These are phyloP conservation scores for Cephalopholis sonnerati DNA, from an alignment of 2,113 vertebrate species.

Conservation along the genomic window DNA sequence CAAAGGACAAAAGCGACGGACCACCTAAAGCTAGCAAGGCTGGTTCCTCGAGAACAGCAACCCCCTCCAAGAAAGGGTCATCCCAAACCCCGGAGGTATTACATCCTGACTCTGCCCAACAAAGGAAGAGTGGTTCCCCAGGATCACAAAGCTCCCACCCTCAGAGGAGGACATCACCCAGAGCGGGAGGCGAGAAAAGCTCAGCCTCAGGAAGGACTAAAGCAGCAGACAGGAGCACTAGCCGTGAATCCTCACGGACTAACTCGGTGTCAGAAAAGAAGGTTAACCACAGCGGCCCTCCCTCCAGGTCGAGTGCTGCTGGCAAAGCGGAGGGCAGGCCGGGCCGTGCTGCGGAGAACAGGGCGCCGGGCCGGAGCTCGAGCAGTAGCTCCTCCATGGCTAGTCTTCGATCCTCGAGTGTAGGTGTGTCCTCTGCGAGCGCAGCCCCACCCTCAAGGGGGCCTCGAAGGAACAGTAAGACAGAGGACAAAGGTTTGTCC, in stretches of 20 bases:
- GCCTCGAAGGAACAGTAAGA: slow-evolving; percentile 91
- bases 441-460: slow-evolving; percentile 56
- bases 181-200: slow-evolving; percentile 79
- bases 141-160: slow-evolving; percentile 77
- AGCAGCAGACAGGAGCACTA: slow-evolving; percentile 88
- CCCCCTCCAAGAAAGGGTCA: slow-evolving; percentile 87
- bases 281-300: slow-evolving; percentile 64
- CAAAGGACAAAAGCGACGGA: slow-evolving; percentile 85
- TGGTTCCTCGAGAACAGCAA: slow-evolving; percentile 80
- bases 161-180: slow-evolving; percentile 81
- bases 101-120: slow-evolving; percentile 64
- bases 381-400: slow-evolving; percentile 92
- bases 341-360: slow-evolving; percentile 63
- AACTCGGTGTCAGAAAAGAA: slow-evolving; percentile 79
- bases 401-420: slow-evolving; percentile 90
- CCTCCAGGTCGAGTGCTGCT: slow-evolving; percentile 71
- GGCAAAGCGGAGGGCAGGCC: slow-evolving; percentile 55
- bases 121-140: slow-evolving; percentile 85
- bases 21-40: slow-evolving; percentile 83
- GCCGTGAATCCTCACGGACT: slow-evolving; percentile 88
- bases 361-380: slow-evolving; percentile 82
- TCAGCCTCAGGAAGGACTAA: slow-evolving; percentile 73
- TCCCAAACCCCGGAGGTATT: slow-evolving; percentile 82
- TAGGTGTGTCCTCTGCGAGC: slow-evolving; percentile 53
- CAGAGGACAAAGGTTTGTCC: slow-evolving; percentile 95